phyloP scores from a whole-genome alignment of 2,113 vertebrate genomes.

The Scomber japonicus region DNA sequence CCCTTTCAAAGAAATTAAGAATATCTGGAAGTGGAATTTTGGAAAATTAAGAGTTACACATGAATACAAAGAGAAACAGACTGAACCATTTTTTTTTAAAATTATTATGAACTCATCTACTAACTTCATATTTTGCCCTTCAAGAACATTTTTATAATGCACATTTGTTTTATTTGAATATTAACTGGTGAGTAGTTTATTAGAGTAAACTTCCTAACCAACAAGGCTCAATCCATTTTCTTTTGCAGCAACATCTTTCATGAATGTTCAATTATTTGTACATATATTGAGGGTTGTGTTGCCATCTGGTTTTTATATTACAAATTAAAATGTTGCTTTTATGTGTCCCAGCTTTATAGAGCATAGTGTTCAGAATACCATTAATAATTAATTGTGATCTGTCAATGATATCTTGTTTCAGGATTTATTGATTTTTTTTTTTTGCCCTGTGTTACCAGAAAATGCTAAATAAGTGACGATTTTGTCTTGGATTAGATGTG shows the following conservation, averaged over 20 bases:
- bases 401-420: slow-evolving; percentile 24
- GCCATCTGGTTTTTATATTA: background rate
- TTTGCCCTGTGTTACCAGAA: background rate
- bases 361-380: background rate
- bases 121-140: background rate
- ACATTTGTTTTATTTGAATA: background rate
- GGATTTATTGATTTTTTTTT: background rate
- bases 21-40: no score
- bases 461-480: background rate
- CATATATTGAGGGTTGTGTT: background rate
- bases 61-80: no score
- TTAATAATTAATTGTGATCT: slow-evolving; percentile 24
- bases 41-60: no score
- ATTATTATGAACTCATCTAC: background rate
- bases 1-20: no score
- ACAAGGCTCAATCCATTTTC: background rate
- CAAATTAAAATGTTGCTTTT: slow-evolving; percentile 7
- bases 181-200: background rate
- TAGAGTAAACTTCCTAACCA: background rate
- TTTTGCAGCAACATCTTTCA: background rate
- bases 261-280: background rate
- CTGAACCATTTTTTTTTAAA: no score
- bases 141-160: no score
- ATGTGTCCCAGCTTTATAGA: background rate
- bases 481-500: background rate